Evolutionary conservation across 2,888 invertebrate genomes (phyloP).

Genomic region (Selenia dentaria): DNA sequence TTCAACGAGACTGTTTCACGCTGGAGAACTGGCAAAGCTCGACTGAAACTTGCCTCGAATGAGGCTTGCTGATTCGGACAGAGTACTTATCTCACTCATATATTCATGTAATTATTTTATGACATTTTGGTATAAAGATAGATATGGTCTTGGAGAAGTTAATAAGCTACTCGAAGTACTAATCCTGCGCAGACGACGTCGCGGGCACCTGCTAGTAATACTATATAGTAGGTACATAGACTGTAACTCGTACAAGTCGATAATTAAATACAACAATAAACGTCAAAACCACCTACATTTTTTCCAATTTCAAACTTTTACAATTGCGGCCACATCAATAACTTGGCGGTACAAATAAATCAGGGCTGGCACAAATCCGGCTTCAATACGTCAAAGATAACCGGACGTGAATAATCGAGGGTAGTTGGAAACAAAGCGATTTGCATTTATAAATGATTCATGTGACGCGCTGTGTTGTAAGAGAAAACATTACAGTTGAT

Average conservation of each 20-base stretch:
- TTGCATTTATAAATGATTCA: conserved; percentile 79
- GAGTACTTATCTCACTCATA: too few relatives aligned
- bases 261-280: conserved; percentile 17
- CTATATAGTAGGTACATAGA: background rate
- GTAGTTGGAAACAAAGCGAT: conserved; percentile 65
- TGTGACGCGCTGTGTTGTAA: conserved; percentile 56
- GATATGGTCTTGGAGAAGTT: too few relatives aligned
- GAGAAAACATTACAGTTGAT: conserved; percentile 59
- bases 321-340: conserved; percentile 36
- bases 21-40: too few relatives aligned
- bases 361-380: conserved; percentile 38
- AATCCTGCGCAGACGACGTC: too few relatives aligned
- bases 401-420: conserved; percentile 68
- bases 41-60: too few relatives aligned
- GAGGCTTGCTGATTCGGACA: too few relatives aligned
- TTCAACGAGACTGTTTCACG: too few relatives aligned
- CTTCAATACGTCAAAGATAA: conserved; percentile 67
- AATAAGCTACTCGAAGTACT: too few relatives aligned
- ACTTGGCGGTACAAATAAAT: conserved; percentile 38
- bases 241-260: too few relatives aligned
- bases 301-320: conserved; percentile 21
- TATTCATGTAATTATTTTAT: too few relatives aligned
- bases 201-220: too few relatives aligned
- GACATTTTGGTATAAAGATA: too few relatives aligned
- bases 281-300: conserved; percentile 26